A percentile compares a stretch with the other conserved stretches of the same genome.
Evolutionary conservation across 2,797 vertebrate genomes (phyloP).

Genomic region (Scarus forsteni): DNA sequence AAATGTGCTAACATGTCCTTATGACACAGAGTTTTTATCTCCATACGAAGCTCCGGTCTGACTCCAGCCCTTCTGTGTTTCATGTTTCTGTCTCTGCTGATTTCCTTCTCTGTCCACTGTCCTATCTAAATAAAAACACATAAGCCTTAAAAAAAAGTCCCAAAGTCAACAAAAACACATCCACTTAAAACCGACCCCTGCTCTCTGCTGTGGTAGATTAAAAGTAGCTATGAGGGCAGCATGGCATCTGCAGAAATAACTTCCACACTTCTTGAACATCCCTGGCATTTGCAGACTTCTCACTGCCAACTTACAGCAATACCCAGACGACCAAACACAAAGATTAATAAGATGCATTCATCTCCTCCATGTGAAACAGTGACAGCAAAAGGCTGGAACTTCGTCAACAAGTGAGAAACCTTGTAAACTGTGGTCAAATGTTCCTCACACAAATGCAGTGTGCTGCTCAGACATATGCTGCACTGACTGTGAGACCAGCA

Average conservation of each 20-base stretch:
- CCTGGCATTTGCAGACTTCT: not conserved
- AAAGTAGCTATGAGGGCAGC: too few relatives aligned
- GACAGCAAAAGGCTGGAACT: not conserved
- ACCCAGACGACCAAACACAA: conserved; percentile 4
- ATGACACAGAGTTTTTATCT: too few relatives aligned
- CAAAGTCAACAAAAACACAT: too few relatives aligned
- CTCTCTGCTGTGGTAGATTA: too few relatives aligned
- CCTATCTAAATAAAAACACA: not conserved
- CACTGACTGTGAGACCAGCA: not conserved
- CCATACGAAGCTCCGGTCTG: too few relatives aligned
- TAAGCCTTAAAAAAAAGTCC: too few relatives aligned
- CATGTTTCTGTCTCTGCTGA: too few relatives aligned
- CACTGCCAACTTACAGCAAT: not conserved
- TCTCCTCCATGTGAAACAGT: not conserved
- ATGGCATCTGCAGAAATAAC: not conserved
- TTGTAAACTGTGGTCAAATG: conserved; percentile 3
- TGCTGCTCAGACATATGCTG: conserved; percentile 6
- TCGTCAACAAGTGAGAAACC: not conserved
- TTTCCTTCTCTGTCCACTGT: too few relatives aligned
- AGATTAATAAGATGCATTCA: not conserved
- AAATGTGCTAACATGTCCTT: too few relatives aligned
- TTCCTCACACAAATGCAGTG: conserved; percentile 2
- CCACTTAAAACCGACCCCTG: too few relatives aligned
- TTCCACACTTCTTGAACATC: not conserved
- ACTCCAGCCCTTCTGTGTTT: too few relatives aligned